Base-by-base conservation (phyloP, 2,113 vertebrate genomes). In the Pyrgilauda ruficollis region DNA sequence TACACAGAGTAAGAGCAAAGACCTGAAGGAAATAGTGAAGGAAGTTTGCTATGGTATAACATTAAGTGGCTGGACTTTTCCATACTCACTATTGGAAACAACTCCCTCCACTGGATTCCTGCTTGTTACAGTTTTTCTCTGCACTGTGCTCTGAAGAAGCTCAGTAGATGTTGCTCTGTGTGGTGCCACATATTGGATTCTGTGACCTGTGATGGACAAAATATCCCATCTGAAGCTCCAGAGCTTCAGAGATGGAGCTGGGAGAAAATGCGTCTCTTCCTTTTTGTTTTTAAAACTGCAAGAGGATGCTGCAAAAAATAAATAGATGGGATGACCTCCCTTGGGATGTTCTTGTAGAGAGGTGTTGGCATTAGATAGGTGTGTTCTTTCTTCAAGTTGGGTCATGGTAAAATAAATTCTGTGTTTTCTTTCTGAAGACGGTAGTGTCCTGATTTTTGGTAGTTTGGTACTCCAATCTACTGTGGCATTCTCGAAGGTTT, bases 161-260 rank as follows among this genome's bases (percentile, higher is more conserved):
- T 63, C 24, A 56, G 39, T 47, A 55, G 58, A 70, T 30, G 17
- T 30, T 11, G 4, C 24, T 35, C 8, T 68, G 6, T 73, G 28
- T 56, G 35, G 17, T 78, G 83, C 50, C 24, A 7, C 2, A 0
- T 1, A 0, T 62, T 61, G 55, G 26, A 49, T 84, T 73, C 13
- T 53, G 33, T 87, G 73, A 66, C 20, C 37, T 62, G 80, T 33
- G 39, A 46, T 43, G 47, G 33, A 31, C 8, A 30, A 1, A 66
- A 79, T 16, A 7, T 91, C 7, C 12, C 15, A 17, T 49, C 18
- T 62, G 53, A 76, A 73, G 44, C 16, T 73, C 33, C 23, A 53
- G 46, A 66, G 27, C 24, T 80, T 84, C 53, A 49, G 37, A 73
- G 15, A 18, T 2, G 4, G 17, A 27, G 14, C 8, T 46, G 14